Percentiles rank a stretch among this genome's conserved stretches.
Evolutionary conservation across 2,888 invertebrate genomes (phyloP).

Genomic region (Eurytoma adleriae): DNA sequence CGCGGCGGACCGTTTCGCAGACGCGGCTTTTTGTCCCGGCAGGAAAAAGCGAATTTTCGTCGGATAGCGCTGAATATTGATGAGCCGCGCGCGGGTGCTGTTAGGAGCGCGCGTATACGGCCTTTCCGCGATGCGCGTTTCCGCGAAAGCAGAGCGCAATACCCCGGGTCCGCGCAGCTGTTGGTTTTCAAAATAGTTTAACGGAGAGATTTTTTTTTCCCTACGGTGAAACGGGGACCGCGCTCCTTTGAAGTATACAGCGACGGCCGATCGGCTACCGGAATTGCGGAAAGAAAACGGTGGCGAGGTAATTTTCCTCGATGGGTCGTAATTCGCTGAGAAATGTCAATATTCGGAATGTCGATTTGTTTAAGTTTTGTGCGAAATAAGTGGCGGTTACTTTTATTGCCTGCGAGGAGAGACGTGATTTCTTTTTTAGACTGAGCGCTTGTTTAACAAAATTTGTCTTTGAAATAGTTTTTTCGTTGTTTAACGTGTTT

Average conservation of each 20-base stretch:
- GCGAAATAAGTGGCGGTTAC: too few relatives aligned
- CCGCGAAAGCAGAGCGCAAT: constrained; percentile 20
- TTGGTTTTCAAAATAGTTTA: constrained; percentile 5
- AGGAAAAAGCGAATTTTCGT: constrained; percentile 1
- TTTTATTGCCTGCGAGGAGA: too few relatives aligned
- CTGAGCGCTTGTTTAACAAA: too few relatives aligned
- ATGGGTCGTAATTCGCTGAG: too few relatives aligned
- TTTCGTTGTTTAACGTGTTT: too few relatives aligned
- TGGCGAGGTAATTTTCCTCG: too few relatives aligned
- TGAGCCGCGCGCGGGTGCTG: constrained; percentile 1
- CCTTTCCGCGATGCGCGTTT: background rate
- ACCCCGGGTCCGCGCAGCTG: background rate
- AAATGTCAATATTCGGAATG: too few relatives aligned
- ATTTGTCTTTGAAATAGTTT: too few relatives aligned
- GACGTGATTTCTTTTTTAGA: too few relatives aligned
- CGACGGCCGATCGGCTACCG: background rate
- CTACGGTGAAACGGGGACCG: background rate
- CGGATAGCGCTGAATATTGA: constrained; percentile 23
- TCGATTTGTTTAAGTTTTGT: too few relatives aligned
- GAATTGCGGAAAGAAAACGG: too few relatives aligned
- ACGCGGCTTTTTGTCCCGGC: background rate
- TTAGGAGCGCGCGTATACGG: background rate
- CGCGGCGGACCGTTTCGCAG: background rate
- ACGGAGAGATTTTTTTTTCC: background rate
- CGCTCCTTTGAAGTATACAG: too few relatives aligned